These are phyloP conservation scores for Pandemis heparana DNA, from an alignment of 2,888 invertebrate genomes.

Conservation along the genomic window DNA sequence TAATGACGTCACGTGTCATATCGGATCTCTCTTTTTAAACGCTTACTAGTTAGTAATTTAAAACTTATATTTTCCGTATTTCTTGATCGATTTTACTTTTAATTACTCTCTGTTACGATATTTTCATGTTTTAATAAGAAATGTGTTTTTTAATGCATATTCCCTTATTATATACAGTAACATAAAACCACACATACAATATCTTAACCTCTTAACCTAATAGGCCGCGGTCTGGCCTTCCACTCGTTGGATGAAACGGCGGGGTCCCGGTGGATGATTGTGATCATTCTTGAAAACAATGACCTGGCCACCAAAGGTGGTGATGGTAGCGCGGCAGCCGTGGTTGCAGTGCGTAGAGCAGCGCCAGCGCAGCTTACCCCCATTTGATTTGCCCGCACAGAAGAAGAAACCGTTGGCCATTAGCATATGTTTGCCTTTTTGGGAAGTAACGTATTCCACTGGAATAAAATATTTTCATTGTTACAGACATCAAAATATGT, in stretches of 20 bases:
- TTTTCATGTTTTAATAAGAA: too few relatives aligned
- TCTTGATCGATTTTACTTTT: too few relatives aligned
- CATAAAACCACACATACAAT: too few relatives aligned
- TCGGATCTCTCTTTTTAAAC: too few relatives aligned
- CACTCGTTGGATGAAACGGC: neutral
- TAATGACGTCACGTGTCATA: too few relatives aligned
- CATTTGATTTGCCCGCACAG: neutral
- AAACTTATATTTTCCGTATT: too few relatives aligned
- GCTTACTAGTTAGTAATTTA: too few relatives aligned
- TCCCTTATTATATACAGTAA: too few relatives aligned
- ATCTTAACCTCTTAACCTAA: too few relatives aligned
- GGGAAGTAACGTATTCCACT: slow-evolving; percentile 17
- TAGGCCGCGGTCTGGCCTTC: too few relatives aligned
- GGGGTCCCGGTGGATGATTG: slow-evolving; percentile 14
- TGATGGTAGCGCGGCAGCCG: slow-evolving; percentile 35
- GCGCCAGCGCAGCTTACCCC: slow-evolving; percentile 33
- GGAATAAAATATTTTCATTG: neutral
- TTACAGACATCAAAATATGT: neutral
- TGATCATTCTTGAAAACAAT: slow-evolving; percentile 20
- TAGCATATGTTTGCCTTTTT: neutral
- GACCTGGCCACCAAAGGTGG: slow-evolving; percentile 10
- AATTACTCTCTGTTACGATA: too few relatives aligned
- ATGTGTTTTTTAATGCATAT: too few relatives aligned
- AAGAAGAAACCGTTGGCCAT: slow-evolving; percentile 6
- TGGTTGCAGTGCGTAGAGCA: slow-evolving; percentile 37